Conservation (phyloP, 53 echinoderm and acorn worm species). For the Mesocentrotus franciscanus region DNA sequence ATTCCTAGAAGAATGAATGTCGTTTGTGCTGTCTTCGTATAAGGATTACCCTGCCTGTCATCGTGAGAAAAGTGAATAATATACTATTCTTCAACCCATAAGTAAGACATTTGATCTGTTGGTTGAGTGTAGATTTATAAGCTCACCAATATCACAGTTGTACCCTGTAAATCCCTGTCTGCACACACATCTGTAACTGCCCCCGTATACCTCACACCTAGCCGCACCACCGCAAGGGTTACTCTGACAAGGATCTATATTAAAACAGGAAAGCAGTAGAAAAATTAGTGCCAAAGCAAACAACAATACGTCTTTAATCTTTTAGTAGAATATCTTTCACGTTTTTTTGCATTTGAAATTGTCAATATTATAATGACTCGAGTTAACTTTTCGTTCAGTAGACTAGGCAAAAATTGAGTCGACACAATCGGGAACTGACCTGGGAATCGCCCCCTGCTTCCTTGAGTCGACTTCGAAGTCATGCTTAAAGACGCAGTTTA, state of each 20-base stretch:
- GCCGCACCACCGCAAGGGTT: slow-evolving; percentile 11
- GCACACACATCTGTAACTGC: slow-evolving; percentile 21
- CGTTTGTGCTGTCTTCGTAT: too few species aligned
- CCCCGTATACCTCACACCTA: background rate
- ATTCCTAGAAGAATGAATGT: too few species aligned
- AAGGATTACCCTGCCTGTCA: background rate
- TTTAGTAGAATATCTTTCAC: too few species aligned
- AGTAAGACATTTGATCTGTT: background rate
- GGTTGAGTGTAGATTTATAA: background rate
- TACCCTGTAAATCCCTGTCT: slow-evolving; percentile 21
- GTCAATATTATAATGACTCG: too few species aligned
- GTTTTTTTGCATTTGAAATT: too few species aligned
- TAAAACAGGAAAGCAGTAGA: background rate
- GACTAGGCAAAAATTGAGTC: too few species aligned
- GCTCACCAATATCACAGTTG: slow-evolving; percentile 36
- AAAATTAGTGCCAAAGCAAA: background rate
- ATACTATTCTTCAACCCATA: background rate
- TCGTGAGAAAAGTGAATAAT: background rate
- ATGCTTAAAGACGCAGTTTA: too few species aligned
- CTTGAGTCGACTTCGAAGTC: too few species aligned
- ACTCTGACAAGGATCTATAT: background rate
- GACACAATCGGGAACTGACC: too few species aligned
- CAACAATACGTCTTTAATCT: background rate
- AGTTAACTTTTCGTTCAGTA: too few species aligned
- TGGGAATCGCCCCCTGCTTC: too few species aligned